Conservation (phyloP, 2,113 vertebrate genomes). For the Potamarius usumacintae region DNA sequence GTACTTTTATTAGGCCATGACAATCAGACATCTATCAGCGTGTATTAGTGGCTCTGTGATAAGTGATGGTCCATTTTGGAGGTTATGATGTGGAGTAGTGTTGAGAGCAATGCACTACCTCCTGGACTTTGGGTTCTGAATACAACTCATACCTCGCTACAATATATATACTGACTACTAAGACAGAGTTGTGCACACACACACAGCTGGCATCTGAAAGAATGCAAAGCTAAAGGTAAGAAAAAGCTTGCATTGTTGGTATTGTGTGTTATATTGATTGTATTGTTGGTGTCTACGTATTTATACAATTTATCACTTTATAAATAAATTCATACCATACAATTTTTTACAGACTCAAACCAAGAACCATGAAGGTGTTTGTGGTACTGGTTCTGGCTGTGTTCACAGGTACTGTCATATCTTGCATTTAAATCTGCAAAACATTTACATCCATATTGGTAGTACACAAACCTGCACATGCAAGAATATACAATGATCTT, state of each 20-base stretch:
- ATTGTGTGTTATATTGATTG: background rate
- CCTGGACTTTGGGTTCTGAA: conserved; percentile 67
- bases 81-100: conserved; percentile 42
- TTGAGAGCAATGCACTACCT: conserved; percentile 63
- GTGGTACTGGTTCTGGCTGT: conserved; percentile 52
- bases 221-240: conserved; percentile 53
- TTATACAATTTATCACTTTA: background rate
- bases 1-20: background rate
- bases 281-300: background rate
- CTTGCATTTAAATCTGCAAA: background rate
- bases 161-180: conserved; percentile 49
- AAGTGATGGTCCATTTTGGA: conserved; percentile 42
- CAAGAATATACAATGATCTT: background rate
- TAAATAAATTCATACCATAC: background rate
- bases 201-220: conserved; percentile 43
- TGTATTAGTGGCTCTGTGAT: conserved; percentile 36
- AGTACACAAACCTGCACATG: background rate
- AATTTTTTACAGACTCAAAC: conserved; percentile 6
- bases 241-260: background rate
- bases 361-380: conserved; percentile 66
- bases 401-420: conserved; percentile 34
- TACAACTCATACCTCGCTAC: conserved; percentile 46
- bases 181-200: background rate
- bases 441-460: background rate
- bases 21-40: conserved; percentile 1